phyloP scores from a whole-genome alignment of 30 jellyfish, hydroid and myxozoan genomes.

The Mastigias papua region DNA sequence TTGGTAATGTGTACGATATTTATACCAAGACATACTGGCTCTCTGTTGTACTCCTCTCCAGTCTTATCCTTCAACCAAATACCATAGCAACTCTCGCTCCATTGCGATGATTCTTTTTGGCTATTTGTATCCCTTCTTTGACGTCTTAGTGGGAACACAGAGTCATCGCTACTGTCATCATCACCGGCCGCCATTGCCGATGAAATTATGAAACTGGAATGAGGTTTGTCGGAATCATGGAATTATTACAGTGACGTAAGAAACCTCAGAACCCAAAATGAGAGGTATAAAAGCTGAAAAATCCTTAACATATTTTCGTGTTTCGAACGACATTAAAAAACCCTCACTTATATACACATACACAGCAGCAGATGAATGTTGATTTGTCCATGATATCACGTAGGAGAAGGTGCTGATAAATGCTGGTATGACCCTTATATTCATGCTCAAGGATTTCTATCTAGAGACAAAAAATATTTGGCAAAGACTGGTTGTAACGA shows the following conservation, averaged over 20 bases:
- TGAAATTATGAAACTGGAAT: not conserved
- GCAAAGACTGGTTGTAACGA: too few species aligned
- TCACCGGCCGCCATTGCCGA: slow-evolving; percentile 50
- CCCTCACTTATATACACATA: too few species aligned
- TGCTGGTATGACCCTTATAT: too few species aligned
- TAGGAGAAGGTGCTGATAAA: too few species aligned
- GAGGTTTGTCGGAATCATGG: not conserved
- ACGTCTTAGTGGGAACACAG: slow-evolving; percentile 11
- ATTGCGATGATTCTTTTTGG: slow-evolving; percentile 33
- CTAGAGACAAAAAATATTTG: too few species aligned
- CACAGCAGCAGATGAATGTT: too few species aligned
- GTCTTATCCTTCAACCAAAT: slow-evolving; percentile 53
- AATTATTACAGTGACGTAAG: too few species aligned
- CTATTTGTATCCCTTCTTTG: slow-evolving; percentile 6
- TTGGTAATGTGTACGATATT: slow-evolving; percentile 66
- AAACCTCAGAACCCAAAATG: not conserved
- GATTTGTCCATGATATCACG: too few species aligned
- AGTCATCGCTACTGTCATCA: slow-evolving; percentile 39
- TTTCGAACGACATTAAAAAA: too few species aligned
- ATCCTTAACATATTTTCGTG: too few species aligned
- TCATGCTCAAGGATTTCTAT: too few species aligned
- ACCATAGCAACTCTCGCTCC: slow-evolving; percentile 73
- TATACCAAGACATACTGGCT: slow-evolving; percentile 54
- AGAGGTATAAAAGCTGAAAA: too few species aligned
- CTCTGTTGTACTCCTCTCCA: not conserved